phyloP scores from a whole-genome alignment of 2,888 invertebrate genomes.

The Drosophila affinis region DNA sequence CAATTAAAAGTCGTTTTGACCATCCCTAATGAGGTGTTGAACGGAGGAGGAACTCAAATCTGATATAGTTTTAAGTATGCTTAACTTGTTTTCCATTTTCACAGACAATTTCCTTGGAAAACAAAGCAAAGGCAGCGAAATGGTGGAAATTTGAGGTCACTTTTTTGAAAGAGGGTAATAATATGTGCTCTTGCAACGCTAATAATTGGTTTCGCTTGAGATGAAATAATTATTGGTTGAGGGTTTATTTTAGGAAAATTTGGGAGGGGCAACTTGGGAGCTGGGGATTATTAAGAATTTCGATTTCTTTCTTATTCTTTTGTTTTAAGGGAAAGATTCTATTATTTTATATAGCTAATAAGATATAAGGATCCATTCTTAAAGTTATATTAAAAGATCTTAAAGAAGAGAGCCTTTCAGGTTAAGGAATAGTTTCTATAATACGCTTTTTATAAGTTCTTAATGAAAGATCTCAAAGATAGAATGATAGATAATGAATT shows the following conservation, averaged over 20 bases:
- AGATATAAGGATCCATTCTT: no score
- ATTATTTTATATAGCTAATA: no score
- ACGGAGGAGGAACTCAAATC: conserved; percentile 60
- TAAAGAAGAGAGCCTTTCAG: no score
- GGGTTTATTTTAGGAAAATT: background rate
- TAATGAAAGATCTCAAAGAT: no score
- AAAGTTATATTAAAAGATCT: no score
- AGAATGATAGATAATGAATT: no score
- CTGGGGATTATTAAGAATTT: background rate
- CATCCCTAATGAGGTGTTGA: conserved; percentile 71
- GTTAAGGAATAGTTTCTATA: no score
- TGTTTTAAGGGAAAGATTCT: no score
- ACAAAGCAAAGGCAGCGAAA: conserved; percentile 2
- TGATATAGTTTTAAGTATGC: conserved; percentile 18
- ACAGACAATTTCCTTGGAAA: conserved; percentile 23
- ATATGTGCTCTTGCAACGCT: no score
- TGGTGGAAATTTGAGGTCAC: conserved; percentile 19
- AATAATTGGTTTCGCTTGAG: background rate
- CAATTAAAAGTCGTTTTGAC: conserved; percentile 75
- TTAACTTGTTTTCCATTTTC: conserved; percentile 40
- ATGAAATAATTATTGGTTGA: background rate
- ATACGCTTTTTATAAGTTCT: no score
- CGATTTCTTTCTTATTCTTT: background rate
- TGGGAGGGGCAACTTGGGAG: no score
- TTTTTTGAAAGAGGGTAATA: background rate